Base-by-base conservation (phyloP, 1,140 invertebrate species). In the Drosophila tristis region DNA sequence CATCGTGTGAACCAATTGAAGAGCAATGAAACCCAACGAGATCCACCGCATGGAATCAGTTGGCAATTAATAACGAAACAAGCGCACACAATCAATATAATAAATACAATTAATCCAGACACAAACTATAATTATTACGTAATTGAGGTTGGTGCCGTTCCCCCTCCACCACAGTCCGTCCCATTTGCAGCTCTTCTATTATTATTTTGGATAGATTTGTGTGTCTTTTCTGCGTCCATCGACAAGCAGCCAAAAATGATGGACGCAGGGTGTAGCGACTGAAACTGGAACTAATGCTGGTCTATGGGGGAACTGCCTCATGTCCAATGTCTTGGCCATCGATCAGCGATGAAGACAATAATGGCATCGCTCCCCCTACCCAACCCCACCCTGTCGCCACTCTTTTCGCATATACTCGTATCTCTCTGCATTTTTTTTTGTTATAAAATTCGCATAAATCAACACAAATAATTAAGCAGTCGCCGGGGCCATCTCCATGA, bases 381-480 rank as follows among this genome's bases (percentile, higher is more conserved):
- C 16, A 0, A 16, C 16, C 16, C 16, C 29, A 5, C 23, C 23
- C 9, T 16, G 16, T 5, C 49, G 26, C 50, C 55, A 31, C 48
- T 47, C 23, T 64, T 31, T 31, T 31, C 31, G 31, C 31, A 2
- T 9, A 9, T 31, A 31, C 45, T 71, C 31, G 7, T 8, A 31
- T 31, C 45, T 71, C 31, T 57, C 43, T 60, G 54, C 44, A 75
- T 82, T 56, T 74, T 16, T 16, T 16, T 64, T 85, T 54, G 73
- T 85, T 77, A 74, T 70, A 85, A 80, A 74, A 77, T 80, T 85
- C 80, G 81, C 80, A 85, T 85, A 85, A 85, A 85, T 85, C 80
- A 85, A 85, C 73, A 54, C 81, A 80, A 77, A 80, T 85, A 85
- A 85, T 85, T 85, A 77, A 73, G 81, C 73, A 74, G 80, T 80